phyloP scores from a whole-genome alignment of 2,888 invertebrate genomes.

The Deilephila porcellus region DNA sequence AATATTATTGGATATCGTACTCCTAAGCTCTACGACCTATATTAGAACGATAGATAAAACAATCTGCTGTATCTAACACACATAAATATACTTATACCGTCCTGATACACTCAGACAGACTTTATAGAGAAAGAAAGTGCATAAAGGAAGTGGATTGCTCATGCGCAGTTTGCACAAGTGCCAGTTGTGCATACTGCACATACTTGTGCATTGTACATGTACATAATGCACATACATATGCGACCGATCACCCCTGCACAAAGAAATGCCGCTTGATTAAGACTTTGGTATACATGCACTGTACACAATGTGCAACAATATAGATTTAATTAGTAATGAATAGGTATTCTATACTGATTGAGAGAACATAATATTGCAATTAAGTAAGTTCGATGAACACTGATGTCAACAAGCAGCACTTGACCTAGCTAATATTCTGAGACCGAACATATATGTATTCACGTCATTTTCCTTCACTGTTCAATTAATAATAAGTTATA shows the following conservation, averaged over 20 bases:
- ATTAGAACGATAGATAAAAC: too few species aligned
- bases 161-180: conserved; percentile 23
- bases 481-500: too few species aligned
- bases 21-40: too few species aligned
- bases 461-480: too few species aligned
- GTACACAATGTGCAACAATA: not conserved
- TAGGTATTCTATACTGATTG: too few species aligned
- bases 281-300: conserved; percentile 5
- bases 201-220: not conserved
- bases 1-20: too few species aligned
- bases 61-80: not conserved
- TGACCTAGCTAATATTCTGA: too few species aligned
- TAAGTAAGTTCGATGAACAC: too few species aligned
- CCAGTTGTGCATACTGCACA: not conserved
- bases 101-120: not conserved
- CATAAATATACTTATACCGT: not conserved
- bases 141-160: conserved; percentile 15
- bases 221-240: not conserved
- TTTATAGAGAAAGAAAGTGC: not conserved
- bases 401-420: too few species aligned
- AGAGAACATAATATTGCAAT: too few species aligned
- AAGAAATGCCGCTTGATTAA: conserved; percentile 1
- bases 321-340: too few species aligned
- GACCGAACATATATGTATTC: too few species aligned
- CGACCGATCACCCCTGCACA: not conserved